Percentiles rank a stretch among this genome's conserved stretches.
Conservation (phyloP, 2,113 vertebrate species). For the Festucalex cinctus region DNA sequence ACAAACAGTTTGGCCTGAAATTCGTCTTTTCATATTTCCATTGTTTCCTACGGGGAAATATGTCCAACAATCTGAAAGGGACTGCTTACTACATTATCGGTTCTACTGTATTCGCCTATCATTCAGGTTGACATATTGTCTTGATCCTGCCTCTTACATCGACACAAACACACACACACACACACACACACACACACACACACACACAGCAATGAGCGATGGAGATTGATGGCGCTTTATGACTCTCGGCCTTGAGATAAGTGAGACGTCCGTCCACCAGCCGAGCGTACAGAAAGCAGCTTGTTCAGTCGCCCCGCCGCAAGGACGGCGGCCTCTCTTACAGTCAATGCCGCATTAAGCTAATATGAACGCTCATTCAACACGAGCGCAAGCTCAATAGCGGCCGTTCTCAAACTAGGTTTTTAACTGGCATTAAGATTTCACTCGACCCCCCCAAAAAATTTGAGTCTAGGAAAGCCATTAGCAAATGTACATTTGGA, state of each 20-base stretch:
- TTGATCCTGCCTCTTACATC: conserved; percentile 10
- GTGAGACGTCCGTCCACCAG: conserved; percentile 31
- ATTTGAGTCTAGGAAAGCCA: too few species aligned
- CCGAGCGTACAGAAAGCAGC: conserved; percentile 14
- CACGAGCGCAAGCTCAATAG: neutral
- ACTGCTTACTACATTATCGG: neutral
- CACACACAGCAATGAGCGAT: neutral
- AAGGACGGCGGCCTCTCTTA: conserved; percentile 10
- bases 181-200: neutral
- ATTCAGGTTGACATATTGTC: conserved; percentile 18
- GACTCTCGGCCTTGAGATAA: conserved; percentile 39
- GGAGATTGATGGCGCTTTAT: conserved; percentile 30
- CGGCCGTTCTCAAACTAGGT: neutral
- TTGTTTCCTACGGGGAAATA: neutral
- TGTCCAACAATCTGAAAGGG: neutral
- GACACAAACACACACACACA: neutral
- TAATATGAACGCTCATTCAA: neutral
- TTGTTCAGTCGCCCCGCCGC: conserved; percentile 1
- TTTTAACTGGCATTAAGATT: too few species aligned
- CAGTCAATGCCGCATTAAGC: neutral
- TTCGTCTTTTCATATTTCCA: neutral
- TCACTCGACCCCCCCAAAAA: too few species aligned
- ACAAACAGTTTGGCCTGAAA: neutral
- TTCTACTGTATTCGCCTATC: conserved; percentile 19
- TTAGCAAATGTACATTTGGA: too few species aligned